Base-by-base conservation (phyloP, 1,140 invertebrate genomes). In the Lepidurus arcticus region DNA sequence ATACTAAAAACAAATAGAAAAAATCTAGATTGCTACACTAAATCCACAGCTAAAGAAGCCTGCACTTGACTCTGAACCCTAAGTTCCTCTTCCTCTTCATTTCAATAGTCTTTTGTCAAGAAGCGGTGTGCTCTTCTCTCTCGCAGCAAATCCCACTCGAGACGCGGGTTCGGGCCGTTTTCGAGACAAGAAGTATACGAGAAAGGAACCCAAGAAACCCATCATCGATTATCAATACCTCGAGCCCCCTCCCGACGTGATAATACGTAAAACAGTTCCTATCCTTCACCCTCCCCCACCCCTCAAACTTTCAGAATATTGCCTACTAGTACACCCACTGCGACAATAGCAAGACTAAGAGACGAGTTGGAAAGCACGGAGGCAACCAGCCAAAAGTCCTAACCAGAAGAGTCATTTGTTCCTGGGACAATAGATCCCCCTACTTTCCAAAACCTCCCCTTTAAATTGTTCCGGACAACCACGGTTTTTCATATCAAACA, bases 231-330 rank as follows among this genome's bases (percentile, higher is more conserved):
- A 65, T 21, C 53, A 65, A 65, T 65, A 65, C 53, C 21, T 65
- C 53, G 53, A 65, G 21, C 53, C 16, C 21, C 74, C 7, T 44
- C 34, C 13, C 74, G 11, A 75, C 10, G 34, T 75, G 16, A 11
- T 42, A 75, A 75, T 11, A 44, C 74, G 34, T 75, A 42, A 44
- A 75, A 42, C 43, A 42, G 13, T 75, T 75, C 74, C 74, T 42
- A 73, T 4, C 4, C 16, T 75, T 11, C 74, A 10, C 34, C n/a
- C 13, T 21, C 10, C 16, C 74, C n/a, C 74, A 42, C 6, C 74
- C 13, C 24, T 7, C 74, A 13, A 75, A 11, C n/a, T 75, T 75
- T 75, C 16, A n/a, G 21, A 42, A 44, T 42, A 13, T 65, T 65
- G 53, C 53, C 8, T 21, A 34, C 34, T 34, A 65, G 21, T 65